Conservation (phyloP, 2,797 vertebrate species). For the Glyptemys insculpta region DNA sequence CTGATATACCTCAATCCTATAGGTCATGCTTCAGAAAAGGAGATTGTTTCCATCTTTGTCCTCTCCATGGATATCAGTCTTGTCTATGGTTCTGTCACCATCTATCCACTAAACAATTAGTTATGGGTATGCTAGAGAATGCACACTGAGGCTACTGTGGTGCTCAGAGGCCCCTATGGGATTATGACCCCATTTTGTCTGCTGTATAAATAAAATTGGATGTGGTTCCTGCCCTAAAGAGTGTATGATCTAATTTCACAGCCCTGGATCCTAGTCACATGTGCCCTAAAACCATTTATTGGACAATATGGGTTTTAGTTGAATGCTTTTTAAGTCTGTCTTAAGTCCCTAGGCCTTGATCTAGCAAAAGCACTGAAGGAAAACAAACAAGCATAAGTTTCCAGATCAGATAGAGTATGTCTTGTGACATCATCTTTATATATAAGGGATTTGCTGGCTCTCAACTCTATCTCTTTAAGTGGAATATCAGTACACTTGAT, state of each 20-base stretch:
- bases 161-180: background rate
- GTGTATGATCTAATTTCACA: background rate
- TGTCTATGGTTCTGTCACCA: too few species aligned
- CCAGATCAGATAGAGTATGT: background rate
- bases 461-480: background rate
- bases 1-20: background rate
- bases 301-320: background rate
- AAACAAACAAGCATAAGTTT: background rate
- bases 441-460: background rate
- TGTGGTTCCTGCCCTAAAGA: background rate
- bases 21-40: background rate
- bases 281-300: background rate
- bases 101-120: too few species aligned
- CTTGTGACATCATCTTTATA: background rate
- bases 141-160: background rate
- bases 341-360: background rate
- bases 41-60: background rate
- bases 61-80: too few species aligned
- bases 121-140: too few species aligned
- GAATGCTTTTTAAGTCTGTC: background rate
- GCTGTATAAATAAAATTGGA: background rate
- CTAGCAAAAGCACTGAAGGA: background rate
- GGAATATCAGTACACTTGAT: background rate
- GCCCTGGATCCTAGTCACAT: background rate
- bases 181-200: background rate